Evolutionary conservation across 2,888 invertebrate genomes (phyloP), one percentile per base, ranked within the genome.

Genomic region (Aleiodes alternator): DNA sequence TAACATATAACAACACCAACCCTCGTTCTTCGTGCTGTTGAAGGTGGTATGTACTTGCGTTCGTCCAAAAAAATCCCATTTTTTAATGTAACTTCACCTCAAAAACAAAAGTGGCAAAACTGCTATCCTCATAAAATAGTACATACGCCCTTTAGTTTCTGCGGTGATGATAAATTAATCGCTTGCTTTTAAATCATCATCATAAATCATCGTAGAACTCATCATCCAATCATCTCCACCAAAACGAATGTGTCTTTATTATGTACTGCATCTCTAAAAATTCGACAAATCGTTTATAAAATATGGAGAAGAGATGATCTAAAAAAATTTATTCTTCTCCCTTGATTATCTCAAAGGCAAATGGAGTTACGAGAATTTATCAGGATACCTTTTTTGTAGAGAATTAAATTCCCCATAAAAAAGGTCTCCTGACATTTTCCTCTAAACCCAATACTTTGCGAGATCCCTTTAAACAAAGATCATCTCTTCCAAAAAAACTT

Each of bases 1-100:
- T 85, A 86, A 86, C 84, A 85, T 85, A 83, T 83, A 84, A 84
- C 86, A 85, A 85, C 84, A 85, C 82, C 84, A 85, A 84, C 84
- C 79, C 83, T 84, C 86, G 84, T 82, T 84, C 85, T 85, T 81
- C 83, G 82, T 84, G 86, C 84, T 80, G 85, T 85, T 84, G 77
- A 84, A 86, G 86, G 85, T 85, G 86, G 86, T 86, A 86, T 83
- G 86, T 86, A 86, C 86, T 77, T 80, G 82, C 81, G 79, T 83
- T 80, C 80, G 78, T 80, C 83, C 81, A 80, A 77, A n/a, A n/a
- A n/a, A n/a, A 81, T 82, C 75, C 80, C 81, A 77, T 79, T 76
- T 74, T 50, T 0, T 3, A 2, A 6, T 34, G 3, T n/a, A 23
- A 23, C 1, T 23, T 23, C 23, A 23, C 23, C 23, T 23, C 23